Percentiles rank a stretch among this genome's conserved stretches.
Conservation (phyloP, 2,113 vertebrate genomes). For the Aphelocoma coerulescens region DNA sequence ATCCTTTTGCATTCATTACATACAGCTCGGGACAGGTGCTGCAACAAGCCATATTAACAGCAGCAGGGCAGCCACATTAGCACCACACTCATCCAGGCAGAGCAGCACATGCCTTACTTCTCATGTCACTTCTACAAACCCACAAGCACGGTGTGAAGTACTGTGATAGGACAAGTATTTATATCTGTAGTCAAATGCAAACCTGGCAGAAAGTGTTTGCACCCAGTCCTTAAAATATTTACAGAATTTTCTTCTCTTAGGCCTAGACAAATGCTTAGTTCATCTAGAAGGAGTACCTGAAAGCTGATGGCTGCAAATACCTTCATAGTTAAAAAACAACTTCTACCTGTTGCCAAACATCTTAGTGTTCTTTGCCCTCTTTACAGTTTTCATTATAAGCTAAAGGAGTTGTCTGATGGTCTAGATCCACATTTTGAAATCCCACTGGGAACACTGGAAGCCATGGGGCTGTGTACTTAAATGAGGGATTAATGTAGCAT, state of each 20-base stretch:
- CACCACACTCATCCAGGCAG: neutral
- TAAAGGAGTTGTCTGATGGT: neutral
- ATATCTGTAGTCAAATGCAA: neutral
- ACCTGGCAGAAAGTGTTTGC: neutral
- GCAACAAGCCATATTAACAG: neutral
- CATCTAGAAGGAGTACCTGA: neutral
- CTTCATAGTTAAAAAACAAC: neutral
- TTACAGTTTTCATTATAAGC: neutral
- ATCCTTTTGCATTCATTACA: neutral
- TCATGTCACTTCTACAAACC: neutral
- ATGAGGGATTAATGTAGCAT: neutral
- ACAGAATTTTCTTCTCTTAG: neutral
- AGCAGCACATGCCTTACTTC: neutral
- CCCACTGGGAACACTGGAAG: neutral
- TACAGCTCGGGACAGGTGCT: neutral
- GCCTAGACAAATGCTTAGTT: neutral
- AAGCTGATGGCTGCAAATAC: neutral
- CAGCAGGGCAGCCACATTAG: neutral
- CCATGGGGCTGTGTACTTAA: rapidly evolving
- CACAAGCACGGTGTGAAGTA: neutral
- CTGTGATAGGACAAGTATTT: neutral
- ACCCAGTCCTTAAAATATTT: neutral
- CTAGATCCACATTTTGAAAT: neutral
- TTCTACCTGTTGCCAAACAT: neutral
- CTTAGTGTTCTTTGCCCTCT: neutral